These are phyloP conservation scores for Paramormyrops kingsleyae DNA, from an alignment of 2,113 vertebrate genomes.

Conservation along the genomic window DNA sequence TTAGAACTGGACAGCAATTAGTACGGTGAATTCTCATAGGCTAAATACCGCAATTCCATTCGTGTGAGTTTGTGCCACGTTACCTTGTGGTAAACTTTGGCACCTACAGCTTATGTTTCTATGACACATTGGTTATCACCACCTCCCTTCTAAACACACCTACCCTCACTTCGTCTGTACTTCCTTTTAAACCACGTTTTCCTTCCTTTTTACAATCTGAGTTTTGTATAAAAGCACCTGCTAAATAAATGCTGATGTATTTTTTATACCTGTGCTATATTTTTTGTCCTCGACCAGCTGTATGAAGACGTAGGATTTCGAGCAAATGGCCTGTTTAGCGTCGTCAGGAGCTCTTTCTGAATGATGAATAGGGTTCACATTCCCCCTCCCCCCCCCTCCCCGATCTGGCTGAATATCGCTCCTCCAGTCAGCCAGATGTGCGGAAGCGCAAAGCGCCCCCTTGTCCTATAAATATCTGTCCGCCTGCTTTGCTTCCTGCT, in stretches of 20 bases:
- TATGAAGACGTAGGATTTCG: neutral
- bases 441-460: slow-evolving; percentile 25
- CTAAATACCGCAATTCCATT: neutral
- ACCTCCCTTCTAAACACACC: neutral
- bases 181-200: neutral
- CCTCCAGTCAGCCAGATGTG: slow-evolving; percentile 28
- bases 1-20: neutral
- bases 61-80: neutral
- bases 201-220: neutral
- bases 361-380: slow-evolving; percentile 20
- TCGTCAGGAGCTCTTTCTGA: slow-evolving; percentile 1
- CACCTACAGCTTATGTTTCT: neutral
- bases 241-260: neutral
- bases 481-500: slow-evolving; percentile 22
- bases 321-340: neutral
- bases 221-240: neutral
- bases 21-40: neutral
- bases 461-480: slow-evolving; percentile 31
- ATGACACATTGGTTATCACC: neutral
- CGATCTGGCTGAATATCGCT: neutral
- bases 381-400: neutral
- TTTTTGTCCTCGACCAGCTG: neutral
- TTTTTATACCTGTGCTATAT: neutral
- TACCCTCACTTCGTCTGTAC: neutral
- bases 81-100: neutral